Conservation (phyloP, 2,797 vertebrate genomes). For the Syngnathus acus region DNA sequence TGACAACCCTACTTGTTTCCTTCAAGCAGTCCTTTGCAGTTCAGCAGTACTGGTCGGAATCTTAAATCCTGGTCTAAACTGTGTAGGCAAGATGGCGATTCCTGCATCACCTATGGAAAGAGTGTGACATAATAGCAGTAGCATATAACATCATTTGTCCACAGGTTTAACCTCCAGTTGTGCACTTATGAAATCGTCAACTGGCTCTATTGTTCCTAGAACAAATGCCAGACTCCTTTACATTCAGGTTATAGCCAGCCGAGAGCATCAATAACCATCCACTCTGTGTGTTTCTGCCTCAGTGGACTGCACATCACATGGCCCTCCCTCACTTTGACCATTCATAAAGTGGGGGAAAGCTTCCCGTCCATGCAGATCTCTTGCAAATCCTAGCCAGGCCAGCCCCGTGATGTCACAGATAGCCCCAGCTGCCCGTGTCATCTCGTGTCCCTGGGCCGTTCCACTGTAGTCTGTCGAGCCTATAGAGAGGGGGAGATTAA, state of each 20-base stretch:
- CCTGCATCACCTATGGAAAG: too few relatives aligned
- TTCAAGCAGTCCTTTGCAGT: too few relatives aligned
- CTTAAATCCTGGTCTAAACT: too few relatives aligned
- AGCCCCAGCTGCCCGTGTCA: slow-evolving; percentile 43
- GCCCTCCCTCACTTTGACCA: slow-evolving; percentile 24
- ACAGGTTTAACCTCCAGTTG: background rate
- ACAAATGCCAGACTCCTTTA: background rate
- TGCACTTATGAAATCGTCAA: background rate
- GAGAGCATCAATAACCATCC: background rate
- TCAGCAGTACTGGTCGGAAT: too few relatives aligned
- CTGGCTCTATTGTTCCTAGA: background rate
- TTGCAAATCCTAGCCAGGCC: slow-evolving; percentile 37
- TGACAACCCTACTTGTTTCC: too few relatives aligned
- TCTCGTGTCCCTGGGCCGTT: slow-evolving; percentile 33
- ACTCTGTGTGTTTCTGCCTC: slow-evolving; percentile 1
- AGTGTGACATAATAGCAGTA: too few relatives aligned
- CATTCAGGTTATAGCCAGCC: background rate
- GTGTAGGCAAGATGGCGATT: too few relatives aligned
- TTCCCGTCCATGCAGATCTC: slow-evolving; percentile 35
- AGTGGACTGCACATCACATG: slow-evolving; percentile 10
- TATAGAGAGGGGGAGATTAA: slow-evolving; percentile 54
- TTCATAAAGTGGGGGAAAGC: slow-evolving; percentile 49
- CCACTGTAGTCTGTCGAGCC: slow-evolving; percentile 44
- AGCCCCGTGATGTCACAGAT: slow-evolving; percentile 53
- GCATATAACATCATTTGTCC: too few relatives aligned